A percentile compares a stretch with the other conserved stretches of the same genome.
phyloP scores from a whole-genome alignment of 2,888 invertebrate species.

The Athalia cordata region DNA sequence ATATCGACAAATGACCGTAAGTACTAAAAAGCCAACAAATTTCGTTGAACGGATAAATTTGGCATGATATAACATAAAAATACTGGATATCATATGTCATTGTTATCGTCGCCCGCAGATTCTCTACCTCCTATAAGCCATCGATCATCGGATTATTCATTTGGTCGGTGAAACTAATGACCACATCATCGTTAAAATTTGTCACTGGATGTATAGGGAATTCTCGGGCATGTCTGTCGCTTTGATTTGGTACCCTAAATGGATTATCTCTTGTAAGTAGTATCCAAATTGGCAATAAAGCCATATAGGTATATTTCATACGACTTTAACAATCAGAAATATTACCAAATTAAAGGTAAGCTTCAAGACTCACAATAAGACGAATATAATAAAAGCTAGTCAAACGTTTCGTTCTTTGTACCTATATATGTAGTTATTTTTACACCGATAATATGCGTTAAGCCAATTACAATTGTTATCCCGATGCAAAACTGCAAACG shows the following conservation, averaged over 20 bases:
- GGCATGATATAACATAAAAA: conserved; percentile 6
- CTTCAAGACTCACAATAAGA: too few relatives aligned
- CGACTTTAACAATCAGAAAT: too few relatives aligned
- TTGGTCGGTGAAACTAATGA: conserved; percentile 20
- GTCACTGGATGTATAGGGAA: background rate
- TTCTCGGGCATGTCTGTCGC: background rate
- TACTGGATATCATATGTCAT: conserved; percentile 31
- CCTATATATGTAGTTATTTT: background rate
- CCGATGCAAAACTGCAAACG: background rate
- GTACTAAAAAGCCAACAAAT: background rate
- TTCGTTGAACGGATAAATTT: background rate
- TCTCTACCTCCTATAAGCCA: background rate
- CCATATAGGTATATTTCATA: too few relatives aligned
- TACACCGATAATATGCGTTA: conserved; percentile 1
- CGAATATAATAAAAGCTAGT: too few relatives aligned
- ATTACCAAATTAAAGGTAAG: too few relatives aligned
- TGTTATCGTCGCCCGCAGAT: background rate
- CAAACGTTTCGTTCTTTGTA: too few relatives aligned
- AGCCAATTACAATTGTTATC: conserved; percentile 14
- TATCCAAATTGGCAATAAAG: too few relatives aligned
- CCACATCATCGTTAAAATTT: conserved; percentile 25
- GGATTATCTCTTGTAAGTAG: too few relatives aligned
- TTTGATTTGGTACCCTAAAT: too few relatives aligned
- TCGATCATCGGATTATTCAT: conserved; percentile 15
- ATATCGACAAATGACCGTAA: too few relatives aligned